These are phyloP conservation scores for Steromphala cineraria DNA, from an alignment of 2,888 invertebrate genomes.

Conservation along the genomic window DNA sequence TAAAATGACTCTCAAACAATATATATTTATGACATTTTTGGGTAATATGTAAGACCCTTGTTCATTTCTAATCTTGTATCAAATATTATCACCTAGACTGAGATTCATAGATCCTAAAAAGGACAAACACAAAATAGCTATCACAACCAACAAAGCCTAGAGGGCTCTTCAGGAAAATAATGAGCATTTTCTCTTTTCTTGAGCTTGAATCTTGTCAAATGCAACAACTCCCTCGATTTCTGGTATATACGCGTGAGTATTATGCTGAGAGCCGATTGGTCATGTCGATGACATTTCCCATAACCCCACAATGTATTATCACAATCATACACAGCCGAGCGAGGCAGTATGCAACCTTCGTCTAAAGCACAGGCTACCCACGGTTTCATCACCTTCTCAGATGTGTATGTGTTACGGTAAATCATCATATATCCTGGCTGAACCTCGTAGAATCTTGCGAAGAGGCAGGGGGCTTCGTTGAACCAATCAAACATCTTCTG, in stretches of 20 bases:
- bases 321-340: background rate
- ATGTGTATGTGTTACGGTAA: background rate
- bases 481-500: background rate
- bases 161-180: conserved; percentile 17
- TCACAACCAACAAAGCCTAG: background rate
- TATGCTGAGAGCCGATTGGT: conserved; percentile 10
- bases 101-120: too few relatives aligned
- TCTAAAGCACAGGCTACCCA: conserved; percentile 10
- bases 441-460: background rate
- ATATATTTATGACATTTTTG: too few relatives aligned
- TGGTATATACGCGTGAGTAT: background rate
- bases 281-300: conserved; percentile 11
- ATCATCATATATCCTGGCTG: background rate
- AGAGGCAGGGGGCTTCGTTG: background rate
- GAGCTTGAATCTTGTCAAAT: background rate
- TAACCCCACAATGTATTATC: background rate
- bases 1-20: too few relatives aligned
- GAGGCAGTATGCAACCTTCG: background rate
- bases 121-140: background rate
- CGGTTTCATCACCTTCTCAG: background rate
- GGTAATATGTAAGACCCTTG: too few relatives aligned
- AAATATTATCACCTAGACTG: too few relatives aligned
- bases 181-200: background rate
- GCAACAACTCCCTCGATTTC: background rate
- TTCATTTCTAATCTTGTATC: too few relatives aligned